Conservation (phyloP, 2,888 invertebrate genomes). For the Sthenelais limicola region DNA sequence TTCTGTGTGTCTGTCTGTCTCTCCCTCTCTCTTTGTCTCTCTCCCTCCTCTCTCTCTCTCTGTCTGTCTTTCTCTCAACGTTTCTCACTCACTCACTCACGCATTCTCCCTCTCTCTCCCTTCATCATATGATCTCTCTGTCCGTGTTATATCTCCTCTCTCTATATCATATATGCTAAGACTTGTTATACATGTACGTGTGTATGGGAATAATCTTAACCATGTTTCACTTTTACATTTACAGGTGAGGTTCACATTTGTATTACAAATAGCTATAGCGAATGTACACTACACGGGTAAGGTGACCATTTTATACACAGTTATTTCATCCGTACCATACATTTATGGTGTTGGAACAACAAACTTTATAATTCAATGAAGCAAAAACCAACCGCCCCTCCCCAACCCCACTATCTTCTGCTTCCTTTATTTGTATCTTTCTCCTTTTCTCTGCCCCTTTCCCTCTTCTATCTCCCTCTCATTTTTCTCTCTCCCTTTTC, state of each 20-base stretch:
- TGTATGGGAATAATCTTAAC: no score
- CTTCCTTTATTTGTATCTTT: not conserved
- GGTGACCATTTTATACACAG: no score
- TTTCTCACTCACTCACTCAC: not conserved
- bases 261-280: no score
- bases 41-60: not conserved
- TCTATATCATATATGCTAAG: no score
- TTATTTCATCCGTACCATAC: no score
- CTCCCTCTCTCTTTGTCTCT: not conserved
- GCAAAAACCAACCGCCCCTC: no score
- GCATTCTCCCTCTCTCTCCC: not conserved
- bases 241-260: no score
- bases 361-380: no score
- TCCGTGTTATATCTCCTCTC: not conserved
- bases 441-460: conserved; percentile 15
- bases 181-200: no score
- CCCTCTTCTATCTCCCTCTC: not conserved
- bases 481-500: not conserved
- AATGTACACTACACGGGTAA: no score
- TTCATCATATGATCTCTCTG: not conserved
- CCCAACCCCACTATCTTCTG: not conserved
- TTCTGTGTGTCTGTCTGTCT: not conserved
- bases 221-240: no score
- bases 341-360: no score
- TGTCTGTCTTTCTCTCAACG: not conserved